phyloP scores from a whole-genome alignment of 2,888 invertebrate species.

The Leptinotarsa rubiginosa region DNA sequence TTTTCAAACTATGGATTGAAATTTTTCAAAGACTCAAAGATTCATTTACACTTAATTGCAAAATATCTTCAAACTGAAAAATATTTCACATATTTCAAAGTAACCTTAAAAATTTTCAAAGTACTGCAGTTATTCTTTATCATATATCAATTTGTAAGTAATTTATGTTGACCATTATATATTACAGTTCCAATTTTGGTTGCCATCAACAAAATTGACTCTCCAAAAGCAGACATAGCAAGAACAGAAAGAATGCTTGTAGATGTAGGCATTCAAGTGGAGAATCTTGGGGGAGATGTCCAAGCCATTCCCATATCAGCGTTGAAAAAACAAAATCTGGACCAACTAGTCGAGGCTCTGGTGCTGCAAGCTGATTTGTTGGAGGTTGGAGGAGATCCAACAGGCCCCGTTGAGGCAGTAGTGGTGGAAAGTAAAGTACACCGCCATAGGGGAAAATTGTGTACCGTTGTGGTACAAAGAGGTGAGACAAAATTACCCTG shows the following conservation, averaged over 20 bases:
- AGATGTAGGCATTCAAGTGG: conserved; percentile 83
- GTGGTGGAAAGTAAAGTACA: conserved; percentile 88
- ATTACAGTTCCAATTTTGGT: conserved; percentile 90
- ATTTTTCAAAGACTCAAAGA: no score
- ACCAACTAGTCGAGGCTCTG: conserved; percentile 85
- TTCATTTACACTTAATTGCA: no score
- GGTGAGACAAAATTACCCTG: conserved; percentile 48
- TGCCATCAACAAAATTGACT: conserved; percentile 98
- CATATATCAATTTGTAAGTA: no score
- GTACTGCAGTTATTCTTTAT: no score
- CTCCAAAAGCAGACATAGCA: conserved; percentile 89
- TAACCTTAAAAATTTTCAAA: no score
- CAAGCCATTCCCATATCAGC: conserved; percentile 95
- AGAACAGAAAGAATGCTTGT: conserved; percentile 80
- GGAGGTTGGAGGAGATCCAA: conserved; percentile 86
- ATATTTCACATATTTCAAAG: no score
- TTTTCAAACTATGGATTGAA: no score
- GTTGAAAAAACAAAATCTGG: conserved; percentile 82
- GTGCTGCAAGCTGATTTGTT: conserved; percentile 86
- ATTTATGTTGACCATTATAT: no score
- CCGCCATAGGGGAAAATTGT: conserved; percentile 79
- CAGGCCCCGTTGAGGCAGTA: conserved; percentile 88
- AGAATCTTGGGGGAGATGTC: conserved; percentile 91
- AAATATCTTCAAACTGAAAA: no score
- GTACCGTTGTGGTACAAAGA: conserved; percentile 85